A percentile compares a stretch with the other conserved stretches of the same genome.
These are phyloP conservation scores for Nemopilema nomurai DNA, from an alignment of 30 jellyfish, hydroid and myxozoan species.

Conservation along the genomic window DNA sequence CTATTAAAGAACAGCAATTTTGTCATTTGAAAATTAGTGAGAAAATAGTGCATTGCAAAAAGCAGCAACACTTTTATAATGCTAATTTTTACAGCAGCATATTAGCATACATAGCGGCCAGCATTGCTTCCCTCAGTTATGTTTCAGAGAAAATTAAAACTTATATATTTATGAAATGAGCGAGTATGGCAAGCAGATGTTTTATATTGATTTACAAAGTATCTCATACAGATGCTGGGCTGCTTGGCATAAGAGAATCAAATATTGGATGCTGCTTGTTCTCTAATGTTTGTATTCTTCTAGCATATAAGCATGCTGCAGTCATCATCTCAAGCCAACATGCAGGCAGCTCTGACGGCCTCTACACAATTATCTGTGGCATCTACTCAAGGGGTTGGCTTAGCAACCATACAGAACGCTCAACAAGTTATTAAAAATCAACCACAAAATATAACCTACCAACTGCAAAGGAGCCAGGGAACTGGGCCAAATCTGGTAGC, in stretches of 20 bases:
- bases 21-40: too few relatives aligned
- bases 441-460: conserved; percentile 47
- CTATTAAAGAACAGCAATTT: too few relatives aligned
- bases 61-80: too few relatives aligned
- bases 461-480: conserved; percentile 48
- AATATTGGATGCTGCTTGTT: not conserved
- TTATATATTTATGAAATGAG: too few relatives aligned
- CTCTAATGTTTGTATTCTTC: not conserved
- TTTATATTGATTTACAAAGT: too few relatives aligned
- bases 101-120: too few relatives aligned
- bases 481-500: conserved; percentile 14
- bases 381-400: conserved; percentile 47
- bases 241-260: not conserved
- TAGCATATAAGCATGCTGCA: conserved; percentile 36
- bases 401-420: conserved; percentile 32
- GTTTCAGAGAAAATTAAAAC: too few relatives aligned
- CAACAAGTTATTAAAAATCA: conserved; percentile 54
- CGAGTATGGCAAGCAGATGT: too few relatives aligned
- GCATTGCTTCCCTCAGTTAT: too few relatives aligned
- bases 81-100: too few relatives aligned
- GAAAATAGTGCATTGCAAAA: too few relatives aligned
- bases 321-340: conserved; percentile 37
- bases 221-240: too few relatives aligned
- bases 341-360: conserved; percentile 47
- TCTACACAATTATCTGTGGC: conserved; percentile 43